A percentile compares a stretch with the other conserved stretches of the same genome.
phyloP scores from a whole-genome alignment of 2,113 vertebrate species.

The Empidonax alnorum region DNA sequence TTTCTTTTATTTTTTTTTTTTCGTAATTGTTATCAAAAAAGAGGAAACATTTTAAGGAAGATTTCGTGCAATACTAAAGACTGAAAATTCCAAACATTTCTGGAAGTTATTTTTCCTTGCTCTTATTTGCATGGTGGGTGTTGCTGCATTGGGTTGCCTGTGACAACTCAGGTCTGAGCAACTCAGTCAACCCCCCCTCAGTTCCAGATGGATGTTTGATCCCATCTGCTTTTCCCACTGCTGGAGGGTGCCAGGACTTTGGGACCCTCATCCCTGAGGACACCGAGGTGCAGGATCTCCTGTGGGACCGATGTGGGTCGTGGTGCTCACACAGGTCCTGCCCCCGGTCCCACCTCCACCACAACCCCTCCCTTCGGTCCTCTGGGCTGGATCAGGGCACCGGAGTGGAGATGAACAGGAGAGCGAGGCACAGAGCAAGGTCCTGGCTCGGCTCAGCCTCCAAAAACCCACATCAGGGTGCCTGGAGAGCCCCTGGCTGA shows the following conservation, averaged over 20 bases:
- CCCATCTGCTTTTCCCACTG: not conserved
- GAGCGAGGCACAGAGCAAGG: not conserved
- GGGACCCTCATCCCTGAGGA: rapidly evolving
- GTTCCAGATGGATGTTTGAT: not conserved
- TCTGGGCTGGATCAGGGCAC: not conserved
- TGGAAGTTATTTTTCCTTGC: not conserved
- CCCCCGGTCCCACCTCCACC: not conserved
- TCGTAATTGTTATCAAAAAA: not conserved
- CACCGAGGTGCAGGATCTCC: rapidly evolving
- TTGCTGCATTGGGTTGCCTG: not conserved
- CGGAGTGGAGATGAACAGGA: not conserved
- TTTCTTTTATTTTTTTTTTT: too few relatives aligned
- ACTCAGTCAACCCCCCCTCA: not conserved
- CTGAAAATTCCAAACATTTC: rapidly evolving
- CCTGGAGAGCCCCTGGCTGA: not conserved
- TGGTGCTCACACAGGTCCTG: not conserved
- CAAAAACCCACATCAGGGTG: not conserved
- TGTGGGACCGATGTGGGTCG: too few relatives aligned
- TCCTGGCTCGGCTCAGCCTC: not conserved
- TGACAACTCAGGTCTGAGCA: not conserved
- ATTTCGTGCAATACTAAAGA: not conserved
- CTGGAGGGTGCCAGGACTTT: not conserved
- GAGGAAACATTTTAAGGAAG: not conserved
- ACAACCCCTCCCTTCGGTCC: not conserved
- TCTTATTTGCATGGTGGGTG: not conserved